Base-by-base conservation (phyloP, 2,113 vertebrate species). In the Siniperca chuatsi region DNA sequence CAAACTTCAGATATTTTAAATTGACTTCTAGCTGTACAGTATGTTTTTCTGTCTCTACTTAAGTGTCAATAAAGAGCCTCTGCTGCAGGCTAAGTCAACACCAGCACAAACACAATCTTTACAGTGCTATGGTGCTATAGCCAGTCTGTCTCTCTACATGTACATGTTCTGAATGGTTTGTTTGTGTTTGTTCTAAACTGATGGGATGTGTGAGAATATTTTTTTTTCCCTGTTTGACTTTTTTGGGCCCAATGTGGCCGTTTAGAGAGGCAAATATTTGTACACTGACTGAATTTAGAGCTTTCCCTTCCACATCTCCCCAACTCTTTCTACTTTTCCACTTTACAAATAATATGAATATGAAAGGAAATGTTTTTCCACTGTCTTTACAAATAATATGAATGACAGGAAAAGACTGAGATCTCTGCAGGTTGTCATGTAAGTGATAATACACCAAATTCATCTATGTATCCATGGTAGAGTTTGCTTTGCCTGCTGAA, bases 71-170 rank as follows among this genome's bases (percentile, higher is more conserved):
- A 60, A 82, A 33, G 44, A 23, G 50, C 29, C 6, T 61, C 13
- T 69, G 69, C 82, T 62, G 16, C 60, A 73, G 72, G 71, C 60
- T 73, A 57, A 67, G 72, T 72, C 77, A 67, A 40, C 29, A 67
- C 21, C 60, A 54, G 20, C 54, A 35, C 62, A 25, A 67, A 40
- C 29, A 29, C n/a, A n/a, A 6, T 66, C 18, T 75, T 25, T 75
- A 40, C 69, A 79, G 46, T 5, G 29, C 4, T 21, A 7, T 35
- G 40, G 58, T 37, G 48, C 58, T 40, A 3, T 3, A 15, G 20
- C 23, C 16, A 11, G 52, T 84, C 8, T 33, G 68, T 73, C 29
- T 16, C 4, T 5, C n/a, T 16, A 25, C 21, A 61, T 60, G 18
- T 46, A 10, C 58, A 72, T 48, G 8, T 75, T 42, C 44, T 78